Evolutionary conservation across 2,888 invertebrate genomes (phyloP), one percentile per base, ranked within the genome.

Genomic region (Luperina nickerlii): DNA sequence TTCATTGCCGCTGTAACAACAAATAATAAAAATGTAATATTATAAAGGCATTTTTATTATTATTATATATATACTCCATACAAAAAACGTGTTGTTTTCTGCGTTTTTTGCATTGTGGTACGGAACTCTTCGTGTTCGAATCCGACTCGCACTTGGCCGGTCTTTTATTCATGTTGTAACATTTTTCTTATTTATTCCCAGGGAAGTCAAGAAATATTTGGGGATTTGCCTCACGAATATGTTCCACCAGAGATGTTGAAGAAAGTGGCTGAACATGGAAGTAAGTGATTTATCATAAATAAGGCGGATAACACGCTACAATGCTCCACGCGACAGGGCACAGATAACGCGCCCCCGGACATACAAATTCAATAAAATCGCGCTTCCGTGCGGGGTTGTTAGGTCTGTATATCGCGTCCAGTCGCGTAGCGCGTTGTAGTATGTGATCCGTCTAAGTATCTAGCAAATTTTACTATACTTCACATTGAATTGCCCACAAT

Each of bases 191-290:
- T 15, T 2, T 62, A 60, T 42, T 92, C 66, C 95, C 95, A 98
- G 97, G 98, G 98, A 60, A 98, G 98, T 27, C 98, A 99, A 96
- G 98, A 99, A 95, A 98, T 99, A 63, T 99, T 99, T 93, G 99
- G 99, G 93, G 99, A 99, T 92, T 95, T 99, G 71, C 99, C 99
- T 0, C 98, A 99, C 92, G 99, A 99, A 95, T 99, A 99, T 94
- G 99, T 99, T 2, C 98, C 99, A 13, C 99, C 99, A 0, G 98
- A 99, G 92, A 98, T 99, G 97, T 96, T 99, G 76, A 98, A 98
- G 85, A 99, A 99, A 96, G 99, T 99, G 0, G 98, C 99, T 0
- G 98, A 99, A 93, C 99, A 99, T 95, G 99, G 99, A 93, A 98
- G 99, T 99, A 96, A 97, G 98, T 94, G 11, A 11, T 42, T 71